Evolutionary conservation across 2,888 invertebrate species (phyloP), one percentile per base, ranked within the genome.

Genomic region (Drosophila leonis): DNA sequence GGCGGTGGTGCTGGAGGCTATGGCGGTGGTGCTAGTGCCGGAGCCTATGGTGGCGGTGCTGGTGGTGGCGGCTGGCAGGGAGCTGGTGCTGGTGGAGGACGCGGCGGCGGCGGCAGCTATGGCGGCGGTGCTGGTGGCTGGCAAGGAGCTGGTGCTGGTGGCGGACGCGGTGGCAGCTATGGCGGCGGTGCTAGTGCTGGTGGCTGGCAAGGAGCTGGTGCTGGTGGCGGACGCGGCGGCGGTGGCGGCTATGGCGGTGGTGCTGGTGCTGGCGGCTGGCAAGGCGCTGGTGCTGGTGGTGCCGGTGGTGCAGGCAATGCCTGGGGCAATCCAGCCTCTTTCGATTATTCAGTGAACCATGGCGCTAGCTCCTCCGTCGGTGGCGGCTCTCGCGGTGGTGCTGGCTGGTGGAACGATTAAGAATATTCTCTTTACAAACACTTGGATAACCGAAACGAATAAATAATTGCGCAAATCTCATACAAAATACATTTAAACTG

Each of bases 391-490:
- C 76, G 76, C 9, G 83, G 86, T 27, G 83, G 84, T 73, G 83
- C 83, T 56, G 84, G 84, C 54, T 84, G 84, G 84, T 86, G 89
- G 82, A 83, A 86, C 69, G 89, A 86, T 33, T 88, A 79, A 62
- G 27, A 4, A 18, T n/a, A 5, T 10, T n/a, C 12, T 12, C 4
- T 24, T 2, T 5, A 33, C 7, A 15, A 20, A 3, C 41, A 60
- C 60, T 20, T 56, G 48, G 41, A 39, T 27, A n/a, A 7, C 10
- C 46, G 13, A 55, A 72, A 4, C 39, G 49, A 65, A 72, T 70
- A 66, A 74, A 66, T 20, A 51, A 29, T n/a, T 46, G 29, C 41
- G 29, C n/a, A 10, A 60, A 52, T 65, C 20, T 24, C 35, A 67
- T 15, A 20, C 41, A 27, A 52, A 66, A 60, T 18, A 13, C 4